Evolutionary conservation across 2,888 invertebrate genomes (phyloP), one percentile per base, ranked within the genome.

Genomic region (Geotrupes spiniger): DNA sequence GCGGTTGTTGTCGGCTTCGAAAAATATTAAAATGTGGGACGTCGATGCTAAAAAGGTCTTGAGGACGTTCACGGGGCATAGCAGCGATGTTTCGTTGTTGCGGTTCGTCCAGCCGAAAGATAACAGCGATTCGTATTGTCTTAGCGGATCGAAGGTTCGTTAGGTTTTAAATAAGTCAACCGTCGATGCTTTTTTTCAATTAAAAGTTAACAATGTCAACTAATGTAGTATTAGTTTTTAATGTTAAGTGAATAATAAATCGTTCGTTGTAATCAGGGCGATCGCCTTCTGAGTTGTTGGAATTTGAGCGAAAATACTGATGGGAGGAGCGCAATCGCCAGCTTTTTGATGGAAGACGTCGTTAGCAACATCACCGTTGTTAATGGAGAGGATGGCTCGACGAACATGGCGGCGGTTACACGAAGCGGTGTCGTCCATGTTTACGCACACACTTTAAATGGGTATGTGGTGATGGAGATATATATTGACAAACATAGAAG

Each of bases 351-450:
- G 69, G 88, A 88, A 63, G 88, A 89, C 59, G 79, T 84, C 12
- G 82, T 85, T 0, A 60, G 73, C 39, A 74, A 73, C 45, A 57
- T 83, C 14, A 79, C 82, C 0, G 71, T 78, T 1, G 65, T 78
- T 51, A 64, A 75, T 12, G 70, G 71, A 2, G 75, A 76, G 6
- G 78, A 79, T 2, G 78, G 78, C 0, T 61, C 71, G 6, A 76
- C 76, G 0, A 74, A 74, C 57, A 63, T 74, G 70, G 69, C 79
- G 56, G 69, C 74, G 68, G 78, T 83, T 0, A 89, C 90, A 0
- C 79, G 85, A 58, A 87, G 84, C 63, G 94, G 94, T 1, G 82
- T 85, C 4, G 80, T 89, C 28, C 87, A 92, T 70, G 75, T 89
- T 45, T 94, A 89, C 69, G 79, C 84, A 41, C 85, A 88, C 62